Percentiles rank a stretch among this genome's conserved stretches.
Conservation (phyloP, 2,888 invertebrate species). For the Notodonta dromedarius region DNA sequence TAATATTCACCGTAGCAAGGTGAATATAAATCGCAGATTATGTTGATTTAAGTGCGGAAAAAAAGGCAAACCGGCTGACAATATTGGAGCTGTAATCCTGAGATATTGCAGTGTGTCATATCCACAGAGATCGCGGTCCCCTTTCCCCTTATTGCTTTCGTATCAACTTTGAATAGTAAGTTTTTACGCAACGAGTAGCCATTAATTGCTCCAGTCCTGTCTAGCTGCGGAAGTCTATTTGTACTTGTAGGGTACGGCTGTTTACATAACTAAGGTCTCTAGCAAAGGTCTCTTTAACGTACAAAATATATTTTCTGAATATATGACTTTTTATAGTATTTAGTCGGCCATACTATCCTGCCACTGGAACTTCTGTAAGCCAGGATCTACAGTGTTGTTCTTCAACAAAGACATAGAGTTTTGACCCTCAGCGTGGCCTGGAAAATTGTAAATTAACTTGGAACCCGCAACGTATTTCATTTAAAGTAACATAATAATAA, state of each 20-base stretch:
- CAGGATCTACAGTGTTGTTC: no score
- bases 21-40: conserved; percentile 68
- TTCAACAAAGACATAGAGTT: no score
- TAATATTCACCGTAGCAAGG: conserved; percentile 39
- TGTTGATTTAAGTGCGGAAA: conserved; percentile 70
- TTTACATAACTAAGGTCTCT: no score
- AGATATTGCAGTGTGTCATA: conserved; percentile 74
- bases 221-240: conserved; percentile 35
- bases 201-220: conserved; percentile 36
- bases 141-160: conserved; percentile 63
- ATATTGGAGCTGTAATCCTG: conserved; percentile 77
- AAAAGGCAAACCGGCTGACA: conserved; percentile 65
- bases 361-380: no score
- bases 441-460: conserved; percentile 24
- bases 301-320: no score
- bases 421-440: conserved; percentile 18
- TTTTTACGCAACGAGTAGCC: conserved; percentile 38
- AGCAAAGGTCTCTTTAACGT: no score
- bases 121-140: conserved; percentile 50
- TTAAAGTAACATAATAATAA: no score
- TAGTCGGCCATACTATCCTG: no score
- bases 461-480: no score
- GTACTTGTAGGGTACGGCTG: conserved; percentile 32
- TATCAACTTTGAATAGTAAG: conserved; percentile 51
- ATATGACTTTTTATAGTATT: no score